Evolutionary conservation across 2,888 invertebrate genomes (phyloP).

Genomic region (Pseudeuparius sepicola): DNA sequence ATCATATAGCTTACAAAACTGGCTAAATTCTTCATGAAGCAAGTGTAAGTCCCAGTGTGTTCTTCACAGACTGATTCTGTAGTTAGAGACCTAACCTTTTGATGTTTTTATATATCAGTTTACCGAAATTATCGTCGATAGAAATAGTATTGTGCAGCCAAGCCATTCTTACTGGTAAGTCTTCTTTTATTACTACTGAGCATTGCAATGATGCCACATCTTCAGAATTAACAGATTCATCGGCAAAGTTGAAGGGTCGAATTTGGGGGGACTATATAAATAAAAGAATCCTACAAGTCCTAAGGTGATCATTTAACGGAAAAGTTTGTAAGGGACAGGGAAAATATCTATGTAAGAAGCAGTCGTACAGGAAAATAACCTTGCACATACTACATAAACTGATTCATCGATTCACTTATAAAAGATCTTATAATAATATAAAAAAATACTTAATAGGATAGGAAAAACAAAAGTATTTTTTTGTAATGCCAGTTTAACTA

Average conservation of each 20-base stretch:
- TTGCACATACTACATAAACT: too few species aligned
- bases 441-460: too few species aligned
- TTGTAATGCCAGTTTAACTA: too few species aligned
- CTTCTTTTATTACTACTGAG: constrained; percentile 61
- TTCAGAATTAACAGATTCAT: constrained; percentile 52
- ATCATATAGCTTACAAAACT: constrained; percentile 60
- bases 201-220: constrained; percentile 61
- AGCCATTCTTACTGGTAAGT: constrained; percentile 52
- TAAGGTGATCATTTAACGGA: too few species aligned
- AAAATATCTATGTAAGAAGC: too few species aligned
- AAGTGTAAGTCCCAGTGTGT: constrained; percentile 49
- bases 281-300: neutral
- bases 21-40: constrained; percentile 57
- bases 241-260: constrained; percentile 47
- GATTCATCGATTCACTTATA: too few species aligned
- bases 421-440: too few species aligned
- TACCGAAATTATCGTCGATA: constrained; percentile 12
- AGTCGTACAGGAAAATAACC: too few species aligned
- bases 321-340: too few species aligned
- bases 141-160: constrained; percentile 41
- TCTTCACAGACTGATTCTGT: constrained; percentile 47
- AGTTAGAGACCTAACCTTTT: constrained; percentile 50
- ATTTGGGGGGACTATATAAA: constrained; percentile 43
- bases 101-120: constrained; percentile 41
- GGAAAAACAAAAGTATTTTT: too few species aligned